Evolutionary conservation across 1,140 invertebrate species (phyloP), one percentile per base, ranked within the genome.

Genomic region (Agrypnia vestita): DNA sequence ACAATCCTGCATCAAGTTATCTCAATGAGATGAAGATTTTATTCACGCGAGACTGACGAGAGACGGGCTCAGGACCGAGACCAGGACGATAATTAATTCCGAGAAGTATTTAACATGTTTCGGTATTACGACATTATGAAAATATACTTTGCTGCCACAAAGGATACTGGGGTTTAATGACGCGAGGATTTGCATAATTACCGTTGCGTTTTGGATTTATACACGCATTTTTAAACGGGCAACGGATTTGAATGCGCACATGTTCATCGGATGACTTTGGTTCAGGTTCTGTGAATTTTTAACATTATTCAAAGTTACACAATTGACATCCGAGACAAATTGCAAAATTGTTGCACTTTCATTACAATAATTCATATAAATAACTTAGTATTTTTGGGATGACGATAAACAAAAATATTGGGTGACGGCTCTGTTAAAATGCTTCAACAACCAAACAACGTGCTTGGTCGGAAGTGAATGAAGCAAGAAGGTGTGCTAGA

Each of bases 121-220:
- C 56, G 15, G 53, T 74, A 74, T 74, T 55, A 74, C 53, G 47
- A 55, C 49, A 51, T 73, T 74, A 74, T 55, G 71, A 56, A 55
- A 44, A 47, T 56, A 74, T 21, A 17, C 53, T 35, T 44, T 71
- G 62, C 35, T 74, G 67, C 51, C n/a, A 44, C 75, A 75, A 80
- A 80, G 53, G 62, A 74, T 76, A 12, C 64, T 17, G 71, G 71
- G 17, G 62, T 43, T 53, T 69, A 53, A 62, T 61, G 67, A 73
- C 55, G 62, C 25, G 74, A 19, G 35, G 25, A 80, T 81, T 81
- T 67, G 69, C 75, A 81, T 81, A 78, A 81, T 81, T 78, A 59
- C 56, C 21, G 51, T 77, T 77, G 62, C 69, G 64, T 78, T 80
- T 61, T 35, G 73, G 62, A 76, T 80, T 76, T 64, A 67, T 69